phyloP scores from a whole-genome alignment of 1,140 invertebrate species.

The Harlomillsia oculata region DNA sequence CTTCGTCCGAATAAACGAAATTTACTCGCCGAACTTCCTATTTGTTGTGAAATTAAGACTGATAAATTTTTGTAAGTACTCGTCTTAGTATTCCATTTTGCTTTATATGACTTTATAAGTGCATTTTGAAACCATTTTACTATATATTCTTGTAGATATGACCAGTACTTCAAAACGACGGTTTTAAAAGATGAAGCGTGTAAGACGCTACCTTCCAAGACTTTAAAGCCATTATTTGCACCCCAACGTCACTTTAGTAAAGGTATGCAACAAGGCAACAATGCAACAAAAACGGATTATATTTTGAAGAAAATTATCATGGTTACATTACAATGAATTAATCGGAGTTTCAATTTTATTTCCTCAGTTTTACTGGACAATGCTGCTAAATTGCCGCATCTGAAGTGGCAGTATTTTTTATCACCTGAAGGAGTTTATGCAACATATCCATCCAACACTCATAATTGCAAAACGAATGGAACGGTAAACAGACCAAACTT shows the following conservation, averaged over 20 bases:
- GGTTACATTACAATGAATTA: not conserved
- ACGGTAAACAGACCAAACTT: slow-evolving; percentile 28
- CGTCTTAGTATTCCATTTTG: not conserved
- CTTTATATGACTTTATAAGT: not conserved
- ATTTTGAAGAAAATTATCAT: not conserved
- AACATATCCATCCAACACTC: slow-evolving; percentile 43
- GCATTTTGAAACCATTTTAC: not conserved
- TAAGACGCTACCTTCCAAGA: slow-evolving; percentile 13
- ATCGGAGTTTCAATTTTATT: slow-evolving; percentile 5
- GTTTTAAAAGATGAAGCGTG: slow-evolving; percentile 11
- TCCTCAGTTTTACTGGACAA: slow-evolving; percentile 45
- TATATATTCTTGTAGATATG: slow-evolving; percentile 8
- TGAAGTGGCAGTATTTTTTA: slow-evolving; percentile 52
- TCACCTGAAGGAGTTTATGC: slow-evolving; percentile 44
- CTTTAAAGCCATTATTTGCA: slow-evolving; percentile 9
- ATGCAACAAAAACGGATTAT: not conserved
- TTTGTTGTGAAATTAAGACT: slow-evolving; percentile 13
- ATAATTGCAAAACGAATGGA: slow-evolving; percentile 36
- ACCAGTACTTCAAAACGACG: slow-evolving; percentile 11
- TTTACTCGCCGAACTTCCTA: not conserved
- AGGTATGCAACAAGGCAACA: not conserved
- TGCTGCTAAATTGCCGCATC: slow-evolving; percentile 41
- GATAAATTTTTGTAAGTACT: slow-evolving; percentile 9
- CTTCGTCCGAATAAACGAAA: not conserved
- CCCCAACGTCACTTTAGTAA: slow-evolving; percentile 11